Base-by-base conservation (phyloP, 1,140 invertebrate species). In the Anoplolepis gracilipes region DNA sequence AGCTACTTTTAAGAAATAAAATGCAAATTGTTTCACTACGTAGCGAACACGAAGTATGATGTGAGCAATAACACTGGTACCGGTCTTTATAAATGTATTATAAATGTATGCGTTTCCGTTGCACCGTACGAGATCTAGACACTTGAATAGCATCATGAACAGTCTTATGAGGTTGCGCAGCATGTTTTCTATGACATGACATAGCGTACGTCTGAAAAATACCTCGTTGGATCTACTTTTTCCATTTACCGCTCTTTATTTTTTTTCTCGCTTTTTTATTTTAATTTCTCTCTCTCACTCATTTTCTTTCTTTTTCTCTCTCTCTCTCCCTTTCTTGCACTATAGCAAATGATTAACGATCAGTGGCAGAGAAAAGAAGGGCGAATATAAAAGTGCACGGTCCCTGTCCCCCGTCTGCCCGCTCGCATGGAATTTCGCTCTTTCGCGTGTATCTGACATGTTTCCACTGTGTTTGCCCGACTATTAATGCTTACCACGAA, bases 401-500 rank as follows among this genome's bases (percentile, higher is more conserved):
- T 87, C 70, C 65, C 85, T 25, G 49, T 33, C 77, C 22, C 46
- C 22, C 46, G 62, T 64, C 57, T 25, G 64, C 53, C 72, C n/a
- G 55, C 57, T 62, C 81, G 57, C 85, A 72, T 70, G 85, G 87
- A 92, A 92, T 92, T 92, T 91, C 61, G 64, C 85, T 90, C 84
- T 92, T 90, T 89, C 89, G 90, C 88, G 86, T 91, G 90, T 85
- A 85, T 88, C 89, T 93, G 93, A 93, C 93, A 67, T 93, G 87
- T 94, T 94, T 94, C 93, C 93, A 88, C 91, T 87, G 89, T 92
- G 90, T 91, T 93, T 93, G 90, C 82, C 90, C 87, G 91, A 93
- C 93, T 93, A 94, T 93, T 94, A 94, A 93, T 94, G 93, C 92
- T 90, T 78, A 49, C 87, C 67, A n/a, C 42, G 76, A 90, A 87